These are phyloP conservation scores for Chaetops frenatus DNA, from an alignment of 2,113 vertebrate genomes.

Conservation along the genomic window DNA sequence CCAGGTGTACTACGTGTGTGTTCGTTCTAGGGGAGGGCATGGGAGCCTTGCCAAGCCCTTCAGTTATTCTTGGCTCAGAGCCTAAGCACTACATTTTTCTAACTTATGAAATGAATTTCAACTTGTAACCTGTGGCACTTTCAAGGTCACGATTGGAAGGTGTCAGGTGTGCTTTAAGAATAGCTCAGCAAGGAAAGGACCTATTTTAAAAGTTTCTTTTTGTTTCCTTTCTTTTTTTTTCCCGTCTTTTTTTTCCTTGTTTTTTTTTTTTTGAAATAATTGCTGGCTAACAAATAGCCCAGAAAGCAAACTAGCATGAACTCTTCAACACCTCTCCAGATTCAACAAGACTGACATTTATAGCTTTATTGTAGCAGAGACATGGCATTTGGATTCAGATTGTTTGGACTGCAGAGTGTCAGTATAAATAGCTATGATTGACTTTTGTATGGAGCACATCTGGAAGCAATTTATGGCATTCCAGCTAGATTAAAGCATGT, in stretches of 20 bases:
- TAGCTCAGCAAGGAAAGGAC: slow-evolving; percentile 3
- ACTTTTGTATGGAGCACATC: slow-evolving; percentile 81
- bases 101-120: slow-evolving; percentile 60
- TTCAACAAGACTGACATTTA: slow-evolving; percentile 83
- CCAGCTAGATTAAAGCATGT: slow-evolving; percentile 82
- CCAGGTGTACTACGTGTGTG: slow-evolving; percentile 57
- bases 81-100: slow-evolving; percentile 66
- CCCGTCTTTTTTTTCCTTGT: background rate
- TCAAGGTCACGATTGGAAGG: slow-evolving; percentile 59
- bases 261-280: slow-evolving; percentile 14
- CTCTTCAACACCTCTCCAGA: slow-evolving; percentile 79
- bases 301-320: slow-evolving; percentile 75
- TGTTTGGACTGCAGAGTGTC: slow-evolving; percentile 83
- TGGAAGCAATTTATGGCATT: slow-evolving; percentile 87
- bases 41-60: slow-evolving; percentile 54
- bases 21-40: slow-evolving; percentile 42
- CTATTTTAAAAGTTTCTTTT: slow-evolving; percentile 40
- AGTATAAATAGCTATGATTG: slow-evolving; percentile 84
- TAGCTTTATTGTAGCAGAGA: slow-evolving; percentile 77
- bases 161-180: slow-evolving; percentile 66
- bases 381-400: slow-evolving; percentile 78
- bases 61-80: slow-evolving; percentile 46
- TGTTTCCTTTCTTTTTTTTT: background rate
- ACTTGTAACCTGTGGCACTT: slow-evolving; percentile 64
- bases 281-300: slow-evolving; percentile 68